These are phyloP conservation scores for Iselma pallidipennis DNA, from an alignment of 2,888 invertebrate species.

Conservation along the genomic window DNA sequence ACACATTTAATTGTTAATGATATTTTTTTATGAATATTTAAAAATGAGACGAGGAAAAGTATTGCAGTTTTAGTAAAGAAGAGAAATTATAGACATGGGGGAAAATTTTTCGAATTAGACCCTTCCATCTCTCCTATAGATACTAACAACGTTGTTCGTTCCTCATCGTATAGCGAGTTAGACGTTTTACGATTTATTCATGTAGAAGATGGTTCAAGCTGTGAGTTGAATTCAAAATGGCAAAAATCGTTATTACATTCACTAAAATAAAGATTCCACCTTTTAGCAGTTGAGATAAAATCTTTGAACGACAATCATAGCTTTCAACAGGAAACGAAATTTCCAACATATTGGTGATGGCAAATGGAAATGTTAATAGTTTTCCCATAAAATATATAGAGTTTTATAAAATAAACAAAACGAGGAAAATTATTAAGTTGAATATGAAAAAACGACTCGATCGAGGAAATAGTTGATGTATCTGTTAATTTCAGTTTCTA, in stretches of 20 bases:
- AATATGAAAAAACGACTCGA: no score
- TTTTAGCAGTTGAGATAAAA: neutral
- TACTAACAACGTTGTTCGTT: neutral
- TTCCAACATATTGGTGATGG: neutral
- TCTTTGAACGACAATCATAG: neutral
- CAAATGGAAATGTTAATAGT: neutral
- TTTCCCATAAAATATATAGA: neutral
- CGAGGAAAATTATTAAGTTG: no score
- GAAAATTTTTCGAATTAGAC: neutral
- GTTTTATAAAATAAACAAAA: neutral
- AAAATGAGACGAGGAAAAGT: neutral
- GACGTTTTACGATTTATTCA: constrained; percentile 33
- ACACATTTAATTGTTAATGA: no score
- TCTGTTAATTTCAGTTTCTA: no score
- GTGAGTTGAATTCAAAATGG: constrained; percentile 42
- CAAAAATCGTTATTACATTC: constrained; percentile 32
- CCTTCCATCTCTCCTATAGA: neutral
- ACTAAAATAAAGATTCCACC: constrained; percentile 19
- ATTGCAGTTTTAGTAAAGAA: neutral
- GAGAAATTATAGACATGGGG: neutral
- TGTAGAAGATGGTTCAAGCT: constrained; percentile 42
- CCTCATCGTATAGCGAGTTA: no score
- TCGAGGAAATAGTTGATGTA: no score
- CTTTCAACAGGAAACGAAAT: neutral
- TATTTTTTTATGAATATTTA: no score